A percentile compares a stretch with the other conserved stretches of the same genome.
Conservation (phyloP, 2,797 vertebrate genomes). For the Phoxinus dragarum region DNA sequence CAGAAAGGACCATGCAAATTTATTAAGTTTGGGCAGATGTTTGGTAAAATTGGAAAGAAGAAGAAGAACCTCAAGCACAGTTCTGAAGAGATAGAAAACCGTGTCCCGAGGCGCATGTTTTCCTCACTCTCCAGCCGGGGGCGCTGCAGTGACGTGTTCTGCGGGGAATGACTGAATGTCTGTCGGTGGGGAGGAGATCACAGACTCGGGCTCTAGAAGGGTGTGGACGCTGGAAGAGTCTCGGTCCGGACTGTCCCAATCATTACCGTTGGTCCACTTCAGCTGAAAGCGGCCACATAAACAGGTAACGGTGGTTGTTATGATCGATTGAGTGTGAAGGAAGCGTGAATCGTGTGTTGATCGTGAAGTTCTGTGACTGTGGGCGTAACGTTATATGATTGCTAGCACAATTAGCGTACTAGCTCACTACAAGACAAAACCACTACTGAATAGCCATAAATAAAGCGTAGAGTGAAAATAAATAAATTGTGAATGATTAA, state of each 20-base stretch:
- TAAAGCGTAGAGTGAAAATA: neutral
- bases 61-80: no score
- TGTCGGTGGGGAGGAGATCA: constrained; percentile 26
- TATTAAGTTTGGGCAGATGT: neutral
- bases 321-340: neutral
- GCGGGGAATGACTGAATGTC: neutral
- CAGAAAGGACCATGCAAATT: no score
- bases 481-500: neutral
- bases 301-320: constrained; percentile 49
- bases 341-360: neutral
- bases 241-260: constrained; percentile 40
- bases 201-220: constrained; percentile 33
- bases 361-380: constrained; percentile 6
- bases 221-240: constrained; percentile 57
- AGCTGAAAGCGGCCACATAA: constrained; percentile 30
- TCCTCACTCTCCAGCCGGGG: constrained; percentile 35
- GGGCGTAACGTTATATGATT: constrained; percentile 18
- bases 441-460: neutral
- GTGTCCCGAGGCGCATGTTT: constrained; percentile 36
- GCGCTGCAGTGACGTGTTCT: constrained; percentile 29
- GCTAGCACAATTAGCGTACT: constrained; percentile 27
- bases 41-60: no score
- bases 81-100: neutral
- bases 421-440: constrained; percentile 7
- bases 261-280: constrained; percentile 9